A percentile compares a stretch with the other conserved stretches of the same genome.
These are phyloP conservation scores for Hemicentrotus pulcherrimus DNA, from an alignment of 35 echinoderm and acorn worm genomes.

Conservation along the genomic window DNA sequence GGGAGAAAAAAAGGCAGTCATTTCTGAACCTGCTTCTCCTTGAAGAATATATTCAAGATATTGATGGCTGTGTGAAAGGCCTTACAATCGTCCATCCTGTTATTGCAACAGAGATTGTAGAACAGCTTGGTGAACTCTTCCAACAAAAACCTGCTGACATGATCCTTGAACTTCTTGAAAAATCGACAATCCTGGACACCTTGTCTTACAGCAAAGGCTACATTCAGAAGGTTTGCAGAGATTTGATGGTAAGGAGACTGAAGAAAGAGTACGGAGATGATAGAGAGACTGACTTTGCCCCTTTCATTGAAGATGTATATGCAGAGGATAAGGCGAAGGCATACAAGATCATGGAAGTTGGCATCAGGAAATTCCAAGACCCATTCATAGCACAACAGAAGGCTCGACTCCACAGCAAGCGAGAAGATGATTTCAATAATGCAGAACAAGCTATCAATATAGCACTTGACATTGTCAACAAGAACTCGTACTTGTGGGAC, in stretches of 20 bases:
- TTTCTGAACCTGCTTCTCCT: slow-evolving; percentile 48
- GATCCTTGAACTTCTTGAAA: too few species aligned
- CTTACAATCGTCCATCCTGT: slow-evolving; percentile 63
- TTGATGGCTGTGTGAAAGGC: slow-evolving; percentile 48
- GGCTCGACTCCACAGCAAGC: slow-evolving; percentile 17
- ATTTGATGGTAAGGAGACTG: too few species aligned
- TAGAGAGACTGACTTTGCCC: too few species aligned
- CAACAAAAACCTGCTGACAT: slow-evolving; percentile 41
- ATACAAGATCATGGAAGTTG: too few species aligned
- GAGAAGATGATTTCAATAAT: slow-evolving; percentile 30
- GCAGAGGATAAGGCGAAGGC: too few species aligned
- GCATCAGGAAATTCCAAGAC: too few species aligned
- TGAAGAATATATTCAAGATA: slow-evolving; percentile 38
- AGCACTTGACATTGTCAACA: slow-evolving; percentile 24
- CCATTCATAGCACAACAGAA: too few species aligned
- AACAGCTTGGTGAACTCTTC: slow-evolving; percentile 26
- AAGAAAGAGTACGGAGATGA: too few species aligned
- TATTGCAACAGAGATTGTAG: slow-evolving; percentile 52
- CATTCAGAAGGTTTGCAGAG: too few species aligned
- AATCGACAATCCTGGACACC: too few species aligned
- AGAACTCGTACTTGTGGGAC: slow-evolving; percentile 70
- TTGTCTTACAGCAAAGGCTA: too few species aligned
- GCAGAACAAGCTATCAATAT: slow-evolving; percentile 39
- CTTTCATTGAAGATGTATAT: too few species aligned
- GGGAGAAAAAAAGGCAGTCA: slow-evolving; percentile 54